Evolutionary conservation across 1,140 invertebrate species (phyloP).

Genomic region (Drosophila bocqueti): DNA sequence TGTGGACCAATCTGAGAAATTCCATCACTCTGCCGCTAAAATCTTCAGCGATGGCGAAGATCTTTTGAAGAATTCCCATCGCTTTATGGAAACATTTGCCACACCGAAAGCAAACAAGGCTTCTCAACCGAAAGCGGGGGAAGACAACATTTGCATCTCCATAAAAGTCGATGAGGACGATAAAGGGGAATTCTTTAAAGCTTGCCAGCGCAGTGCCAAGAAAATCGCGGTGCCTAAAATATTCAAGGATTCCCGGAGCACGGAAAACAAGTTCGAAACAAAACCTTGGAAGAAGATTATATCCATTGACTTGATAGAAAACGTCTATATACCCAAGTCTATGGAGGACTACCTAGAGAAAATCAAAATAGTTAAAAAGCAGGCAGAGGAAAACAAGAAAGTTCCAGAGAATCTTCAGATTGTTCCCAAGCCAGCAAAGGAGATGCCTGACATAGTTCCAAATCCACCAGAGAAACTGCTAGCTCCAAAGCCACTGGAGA

Average conservation of each 20-base stretch:
- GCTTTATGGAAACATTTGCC: neutral
- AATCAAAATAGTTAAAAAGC: neutral
- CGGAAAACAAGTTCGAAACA: neutral
- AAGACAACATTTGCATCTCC: slow-evolving; percentile 27
- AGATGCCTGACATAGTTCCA: neutral
- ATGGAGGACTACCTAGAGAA: slow-evolving; percentile 1
- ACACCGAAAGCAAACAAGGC: neutral
- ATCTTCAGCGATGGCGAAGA: slow-evolving; percentile 18
- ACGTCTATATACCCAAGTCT: neutral
- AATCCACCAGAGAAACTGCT: neutral
- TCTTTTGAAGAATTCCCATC: neutral
- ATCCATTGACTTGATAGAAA: neutral
- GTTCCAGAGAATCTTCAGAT: neutral
- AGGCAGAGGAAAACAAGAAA: neutral
- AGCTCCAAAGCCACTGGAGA: neutral
- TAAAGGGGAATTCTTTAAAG: neutral
- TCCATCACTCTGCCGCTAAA: neutral
- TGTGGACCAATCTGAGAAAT: slow-evolving; percentile 6
- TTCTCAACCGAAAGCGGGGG: neutral
- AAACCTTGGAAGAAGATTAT: neutral
- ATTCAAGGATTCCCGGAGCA: neutral
- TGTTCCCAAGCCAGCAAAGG: neutral
- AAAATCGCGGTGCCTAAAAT: neutral
- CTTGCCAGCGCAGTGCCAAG: slow-evolving; percentile 8
- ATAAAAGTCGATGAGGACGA: slow-evolving; percentile 5